Base-by-base conservation (phyloP, 2,797 vertebrate species). In the Carapus acus region DNA sequence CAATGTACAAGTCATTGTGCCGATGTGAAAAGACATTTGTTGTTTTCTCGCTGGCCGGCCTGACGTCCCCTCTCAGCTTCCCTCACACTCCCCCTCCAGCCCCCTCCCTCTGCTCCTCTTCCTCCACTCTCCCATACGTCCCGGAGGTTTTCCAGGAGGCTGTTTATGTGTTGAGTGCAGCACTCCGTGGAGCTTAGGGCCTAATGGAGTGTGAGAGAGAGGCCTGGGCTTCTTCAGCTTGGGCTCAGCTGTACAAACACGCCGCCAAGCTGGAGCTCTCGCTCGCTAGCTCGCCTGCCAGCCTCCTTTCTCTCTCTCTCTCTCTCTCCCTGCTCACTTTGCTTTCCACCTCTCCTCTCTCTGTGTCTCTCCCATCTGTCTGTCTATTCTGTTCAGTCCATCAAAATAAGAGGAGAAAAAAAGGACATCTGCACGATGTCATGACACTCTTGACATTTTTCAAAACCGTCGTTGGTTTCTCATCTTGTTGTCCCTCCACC, bases 231-330 rank as follows among this genome's bases (percentile, higher is more conserved):
- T 92, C 91, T 91, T 93, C 94, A 95, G 92, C 93, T 93, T 94
- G 92, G 83, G 88, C 88, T 97, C 94, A 98, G 95, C 95, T 98
- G 95, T 95, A 90, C 90, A 97, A 98, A 98, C 91, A 97, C 76
- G 58, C 81, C 61, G 73, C 75, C 89, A 90, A 89, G 49, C 84
- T 46, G 70, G 58, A 62, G 34, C 87, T 86, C 74, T 81, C 74
- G 54, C 82, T 49, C 31, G 24, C 24, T 27, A 4, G 24, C 24
- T 27, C 24, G 24, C n/a, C n/a, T n/a, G n/a, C n/a, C n/a, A n/a
- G n/a, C n/a, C n/a, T n/a, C n/a, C n/a, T n/a, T n/a, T n/a, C n/a
- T 61, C 53, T 54, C 31, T 33, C 31, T 33, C 34, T 33, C 57
- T 58, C 54, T 61, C 53, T 54, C 52, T 71, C 62, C 64, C 58